Percentiles rank a stretch among this genome's conserved stretches.
Conservation (phyloP, 2,113 vertebrate species). For the Machaerirhynchus nigripectus region DNA sequence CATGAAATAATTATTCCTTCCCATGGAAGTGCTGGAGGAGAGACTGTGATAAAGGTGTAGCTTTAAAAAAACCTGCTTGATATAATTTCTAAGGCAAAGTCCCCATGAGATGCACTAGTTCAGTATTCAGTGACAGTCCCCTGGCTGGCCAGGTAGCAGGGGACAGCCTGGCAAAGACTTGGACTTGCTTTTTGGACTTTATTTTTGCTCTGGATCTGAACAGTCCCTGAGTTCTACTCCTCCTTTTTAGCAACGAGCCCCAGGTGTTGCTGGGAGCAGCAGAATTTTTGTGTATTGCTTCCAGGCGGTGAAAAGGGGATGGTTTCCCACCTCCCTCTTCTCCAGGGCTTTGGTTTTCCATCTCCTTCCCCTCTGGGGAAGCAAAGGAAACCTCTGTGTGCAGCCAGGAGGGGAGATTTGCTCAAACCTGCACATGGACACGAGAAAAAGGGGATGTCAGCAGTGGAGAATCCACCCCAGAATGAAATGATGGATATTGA, state of each 20-base stretch:
- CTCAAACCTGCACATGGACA: neutral
- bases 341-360: neutral
- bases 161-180: neutral
- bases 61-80: neutral
- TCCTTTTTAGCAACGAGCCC: neutral
- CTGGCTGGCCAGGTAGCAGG: neutral
- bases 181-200: neutral
- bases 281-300: neutral
- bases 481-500: neutral
- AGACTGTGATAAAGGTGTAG: constrained; percentile 33
- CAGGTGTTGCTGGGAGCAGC: neutral
- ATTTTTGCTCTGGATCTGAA: neutral
- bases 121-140: neutral
- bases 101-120: neutral
- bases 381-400: neutral
- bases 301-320: neutral
- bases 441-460: rapidly evolving
- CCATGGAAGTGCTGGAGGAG: constrained; percentile 38
- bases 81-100: constrained; percentile 20
- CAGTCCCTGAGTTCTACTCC: neutral
- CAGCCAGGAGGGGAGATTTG: neutral
- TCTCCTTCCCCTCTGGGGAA: neutral
- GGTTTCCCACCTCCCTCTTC: neutral
- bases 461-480: neutral
- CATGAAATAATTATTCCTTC: constrained; percentile 56